Base-by-base conservation (phyloP, 2,888 invertebrate species). In the Scaptomyza cyrtandrae region DNA sequence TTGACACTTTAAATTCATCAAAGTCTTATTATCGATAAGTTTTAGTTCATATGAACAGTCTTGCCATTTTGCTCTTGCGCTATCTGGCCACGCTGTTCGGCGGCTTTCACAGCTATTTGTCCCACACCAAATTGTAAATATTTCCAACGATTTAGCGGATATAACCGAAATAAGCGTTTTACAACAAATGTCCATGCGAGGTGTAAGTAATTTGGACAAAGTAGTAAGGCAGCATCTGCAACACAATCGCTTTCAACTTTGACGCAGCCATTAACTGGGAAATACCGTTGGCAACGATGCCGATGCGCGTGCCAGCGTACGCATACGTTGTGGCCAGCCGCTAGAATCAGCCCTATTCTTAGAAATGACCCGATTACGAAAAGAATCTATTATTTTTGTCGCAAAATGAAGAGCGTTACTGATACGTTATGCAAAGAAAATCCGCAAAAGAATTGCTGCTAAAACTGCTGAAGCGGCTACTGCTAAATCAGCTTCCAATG, bases 311-410 rank as follows among this genome's bases (percentile, higher is more conserved):
- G 73, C 10, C 46, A 24, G 58, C 29, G 66, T 33, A 54, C 50
- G 56, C 65, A 74, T 43, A 79, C 67, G 73, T 91, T 91, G 91
- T 91, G 91, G 91, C 91, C 91, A 83, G 91, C 97, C 96, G 78
- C 19, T 19, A 19, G 19, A 19, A 19, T 19, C 19, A 19, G 19
- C 19, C 19, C 19, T 19, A 19, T 19, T 19, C 1, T 19, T 1
- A 19, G 19, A 19, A 1, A 19, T 19, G 19, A 19, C 19, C 19
- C 19, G 19, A 19, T 19, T 19, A 19, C 19, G 19, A 19, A 19
- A 19, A 19, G 19, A 19, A 19, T 19, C 19, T 1, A 19, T 1
- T 19, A 19, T 19, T 19, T 19, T 19, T 2, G 19, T 19, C 19
- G 19, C 19, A 19, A 19, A 19, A 19, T 19, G 19, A 19, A 19